Evolutionary conservation across 2,888 invertebrate species (phyloP).

Genomic region (Liodrosophila aerea): DNA sequence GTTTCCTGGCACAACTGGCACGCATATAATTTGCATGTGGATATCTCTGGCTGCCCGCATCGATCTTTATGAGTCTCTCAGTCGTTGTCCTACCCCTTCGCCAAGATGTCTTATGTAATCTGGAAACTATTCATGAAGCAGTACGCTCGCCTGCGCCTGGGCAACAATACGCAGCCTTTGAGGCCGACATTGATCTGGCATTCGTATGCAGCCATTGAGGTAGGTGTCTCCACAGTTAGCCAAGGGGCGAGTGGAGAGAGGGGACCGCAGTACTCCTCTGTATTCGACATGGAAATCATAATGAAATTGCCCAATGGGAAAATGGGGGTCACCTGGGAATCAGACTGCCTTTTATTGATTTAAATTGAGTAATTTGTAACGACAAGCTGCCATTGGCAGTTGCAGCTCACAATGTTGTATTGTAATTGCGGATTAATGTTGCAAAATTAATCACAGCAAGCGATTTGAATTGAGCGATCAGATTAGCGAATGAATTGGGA

Average conservation of each 20-base stretch:
- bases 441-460: constrained; percentile 42
- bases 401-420: constrained; percentile 6
- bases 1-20: constrained; percentile 68
- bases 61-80: constrained; percentile 54
- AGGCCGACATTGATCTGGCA: constrained; percentile 72
- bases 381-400: constrained; percentile 22
- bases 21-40: constrained; percentile 77
- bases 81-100: constrained; percentile 5
- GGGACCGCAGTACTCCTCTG: constrained; percentile 9
- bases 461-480: constrained; percentile 47
- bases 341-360: constrained; percentile 59
- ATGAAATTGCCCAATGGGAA: not conserved
- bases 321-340: constrained; percentile 18
- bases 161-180: constrained; percentile 61
- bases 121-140: constrained; percentile 81
- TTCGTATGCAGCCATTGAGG: constrained; percentile 66
- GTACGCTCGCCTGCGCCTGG: constrained; percentile 78
- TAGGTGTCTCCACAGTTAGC: constrained; percentile 25
- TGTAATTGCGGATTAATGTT: constrained; percentile 58
- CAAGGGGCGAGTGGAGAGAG: not conserved
- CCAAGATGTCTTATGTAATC: constrained; percentile 81
- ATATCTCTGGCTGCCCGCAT: constrained; percentile 51
- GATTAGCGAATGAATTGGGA: no score
- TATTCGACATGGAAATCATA: constrained; percentile 28
- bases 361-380: constrained; percentile 70